These are phyloP conservation scores for Tympanuchus pallidicinctus DNA, from an alignment of 2,113 vertebrate species.

Conservation along the genomic window DNA sequence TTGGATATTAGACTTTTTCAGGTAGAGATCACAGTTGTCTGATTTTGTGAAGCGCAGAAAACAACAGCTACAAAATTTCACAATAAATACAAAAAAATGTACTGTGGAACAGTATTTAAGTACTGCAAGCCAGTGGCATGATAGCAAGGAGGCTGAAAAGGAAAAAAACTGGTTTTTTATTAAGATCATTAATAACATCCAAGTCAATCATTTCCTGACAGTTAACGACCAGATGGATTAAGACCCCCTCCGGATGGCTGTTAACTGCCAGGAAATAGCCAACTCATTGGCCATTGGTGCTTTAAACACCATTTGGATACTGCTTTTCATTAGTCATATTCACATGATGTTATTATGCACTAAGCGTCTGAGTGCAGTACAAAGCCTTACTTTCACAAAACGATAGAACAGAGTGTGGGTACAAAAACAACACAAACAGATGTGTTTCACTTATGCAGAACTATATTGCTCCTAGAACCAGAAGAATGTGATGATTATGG, in stretches of 20 bases:
- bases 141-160: neutral
- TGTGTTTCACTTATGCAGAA: neutral
- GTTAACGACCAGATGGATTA: slow-evolving; percentile 34
- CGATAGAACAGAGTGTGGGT: neutral
- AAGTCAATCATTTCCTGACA: slow-evolving; percentile 55
- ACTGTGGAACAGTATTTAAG: neutral
- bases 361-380: neutral
- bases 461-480: neutral
- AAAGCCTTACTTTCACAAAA: neutral
- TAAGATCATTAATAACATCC: slow-evolving; percentile 11
- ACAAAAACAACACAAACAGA: neutral
- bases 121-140: neutral
- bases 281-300: neutral
- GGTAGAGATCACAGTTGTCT: neutral
- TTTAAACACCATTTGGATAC: slow-evolving; percentile 14
- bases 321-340: slow-evolving; percentile 21
- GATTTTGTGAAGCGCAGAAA: neutral
- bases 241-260: slow-evolving; percentile 60
- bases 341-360: neutral
- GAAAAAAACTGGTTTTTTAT: slow-evolving; percentile 8
- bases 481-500: neutral
- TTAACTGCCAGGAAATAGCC: slow-evolving; percentile 61
- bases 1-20: neutral
- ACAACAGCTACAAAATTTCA: neutral
- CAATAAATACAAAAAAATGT: neutral